Conservation (phyloP, 2,113 vertebrate genomes). For the Genyomyrus donnyi region DNA sequence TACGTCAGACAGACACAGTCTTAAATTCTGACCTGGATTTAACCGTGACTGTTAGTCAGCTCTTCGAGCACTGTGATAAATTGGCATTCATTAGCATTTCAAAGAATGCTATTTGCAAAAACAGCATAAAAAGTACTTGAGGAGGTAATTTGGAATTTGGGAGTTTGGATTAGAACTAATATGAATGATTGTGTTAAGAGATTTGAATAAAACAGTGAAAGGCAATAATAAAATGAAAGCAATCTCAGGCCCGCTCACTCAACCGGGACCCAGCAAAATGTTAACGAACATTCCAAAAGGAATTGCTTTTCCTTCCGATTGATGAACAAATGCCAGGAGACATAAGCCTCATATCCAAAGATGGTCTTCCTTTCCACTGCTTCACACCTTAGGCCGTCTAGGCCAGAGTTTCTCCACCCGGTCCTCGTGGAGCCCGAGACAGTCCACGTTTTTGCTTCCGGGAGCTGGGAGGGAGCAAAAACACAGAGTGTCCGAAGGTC, state of each 20-base stretch:
- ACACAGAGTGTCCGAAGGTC: not conserved
- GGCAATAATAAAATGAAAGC: not conserved
- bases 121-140: not conserved
- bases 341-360: not conserved
- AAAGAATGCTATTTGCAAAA: not conserved
- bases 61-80: not conserved
- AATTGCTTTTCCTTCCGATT: not conserved
- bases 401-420: not conserved
- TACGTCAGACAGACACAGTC: not conserved
- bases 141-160: not conserved
- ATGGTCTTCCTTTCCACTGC: not conserved
- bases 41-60: not conserved
- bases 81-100: not conserved
- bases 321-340: not conserved
- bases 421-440: not conserved
- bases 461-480: not conserved
- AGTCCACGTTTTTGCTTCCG: not conserved
- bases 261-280: not conserved
- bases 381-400: not conserved
- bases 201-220: not conserved
- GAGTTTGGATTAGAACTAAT: not conserved
- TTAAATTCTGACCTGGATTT: not conserved
- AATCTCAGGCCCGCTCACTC: not conserved
- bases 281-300: not conserved
- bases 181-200: not conserved